Evolutionary conservation across 2,797 vertebrate genomes (phyloP), one percentile per base, ranked within the genome.

Genomic region (Hipposideros larvatus): DNA sequence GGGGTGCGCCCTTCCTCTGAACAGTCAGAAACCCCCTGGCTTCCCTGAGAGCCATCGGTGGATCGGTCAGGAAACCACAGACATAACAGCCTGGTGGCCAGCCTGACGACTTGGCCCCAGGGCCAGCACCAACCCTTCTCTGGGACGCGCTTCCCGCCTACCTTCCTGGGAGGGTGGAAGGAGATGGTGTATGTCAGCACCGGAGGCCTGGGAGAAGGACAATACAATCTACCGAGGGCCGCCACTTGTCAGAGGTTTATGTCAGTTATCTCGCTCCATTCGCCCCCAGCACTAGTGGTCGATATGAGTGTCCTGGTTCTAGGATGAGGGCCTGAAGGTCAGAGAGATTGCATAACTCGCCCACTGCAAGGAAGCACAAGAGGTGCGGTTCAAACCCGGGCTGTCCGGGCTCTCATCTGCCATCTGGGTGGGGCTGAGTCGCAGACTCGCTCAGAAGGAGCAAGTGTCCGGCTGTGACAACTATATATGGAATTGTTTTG

Each of bases 201-300:
- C 78, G 16, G 0, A 43, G 61, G 66, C n/a, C 4, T 0, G 8
- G 31, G 19, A 78, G 70, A 26, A 43, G 34, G 46, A 48, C 74
- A 14, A 68, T 8, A 41, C 55, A 21, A 11, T 13, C 78, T 15
- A 53, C 82, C 7, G 0, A 34, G 61, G 48, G 16, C 66, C 28
- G 4, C 8, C 0, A 0, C 3, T 1, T 0, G 4, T 24, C 83
- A 3, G 8, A 28, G 59, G 10, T n/a, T 22, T 14, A 15, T 1
- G 1, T 5, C 18, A 4, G 0, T 15, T 10, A 48, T 19, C 22
- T 61, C 28, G 0, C 37, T 92, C 5, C 1, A 0, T 26, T 16
- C 21, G 7, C 85, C 63, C 37, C 8, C 0, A 2, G 5, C 2
- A 4, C 55, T 24, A 0, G 57, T 14, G 34, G 61, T 57, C 79